phyloP scores from a whole-genome alignment of 1,140 invertebrate species.

The Bombus vancouverensis region DNA sequence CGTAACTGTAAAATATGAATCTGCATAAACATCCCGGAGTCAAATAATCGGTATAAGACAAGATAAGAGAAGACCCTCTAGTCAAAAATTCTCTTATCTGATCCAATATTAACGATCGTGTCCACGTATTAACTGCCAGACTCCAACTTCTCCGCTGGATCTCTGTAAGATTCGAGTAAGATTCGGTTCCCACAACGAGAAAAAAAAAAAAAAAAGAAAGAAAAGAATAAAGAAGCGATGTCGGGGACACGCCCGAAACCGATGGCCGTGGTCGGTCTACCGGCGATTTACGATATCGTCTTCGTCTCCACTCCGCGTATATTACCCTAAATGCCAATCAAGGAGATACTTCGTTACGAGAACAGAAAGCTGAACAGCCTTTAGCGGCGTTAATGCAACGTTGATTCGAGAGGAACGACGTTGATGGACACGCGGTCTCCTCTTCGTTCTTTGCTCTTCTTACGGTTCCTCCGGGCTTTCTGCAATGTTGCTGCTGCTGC shows the following conservation, averaged over 20 bases:
- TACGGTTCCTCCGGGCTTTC: slow-evolving; percentile 44
- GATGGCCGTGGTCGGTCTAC: no score
- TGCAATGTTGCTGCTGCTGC: neutral
- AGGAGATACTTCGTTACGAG: slow-evolving; percentile 13
- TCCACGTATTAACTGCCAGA: no score
- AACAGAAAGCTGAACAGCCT: neutral
- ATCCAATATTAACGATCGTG: no score
- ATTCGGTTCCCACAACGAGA: no score
- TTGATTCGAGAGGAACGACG: neutral
- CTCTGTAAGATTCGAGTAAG: no score
- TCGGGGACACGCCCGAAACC: no score
- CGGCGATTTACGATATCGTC: neutral
- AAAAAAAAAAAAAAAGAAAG: neutral
- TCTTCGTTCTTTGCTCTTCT: slow-evolving; percentile 9
- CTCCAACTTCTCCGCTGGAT: no score
- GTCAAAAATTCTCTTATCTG: no score
- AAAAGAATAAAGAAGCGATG: neutral
- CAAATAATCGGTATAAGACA: no score
- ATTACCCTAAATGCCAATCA: slow-evolving; percentile 50
- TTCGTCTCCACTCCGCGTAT: neutral
- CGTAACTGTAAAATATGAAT: no score
- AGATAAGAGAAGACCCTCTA: no score
- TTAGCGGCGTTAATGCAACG: neutral
- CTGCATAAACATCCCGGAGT: no score
- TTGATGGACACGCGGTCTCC: slow-evolving; percentile 23